phyloP scores from a whole-genome alignment of 1,140 invertebrate genomes.

The Aphidius gifuensis region DNA sequence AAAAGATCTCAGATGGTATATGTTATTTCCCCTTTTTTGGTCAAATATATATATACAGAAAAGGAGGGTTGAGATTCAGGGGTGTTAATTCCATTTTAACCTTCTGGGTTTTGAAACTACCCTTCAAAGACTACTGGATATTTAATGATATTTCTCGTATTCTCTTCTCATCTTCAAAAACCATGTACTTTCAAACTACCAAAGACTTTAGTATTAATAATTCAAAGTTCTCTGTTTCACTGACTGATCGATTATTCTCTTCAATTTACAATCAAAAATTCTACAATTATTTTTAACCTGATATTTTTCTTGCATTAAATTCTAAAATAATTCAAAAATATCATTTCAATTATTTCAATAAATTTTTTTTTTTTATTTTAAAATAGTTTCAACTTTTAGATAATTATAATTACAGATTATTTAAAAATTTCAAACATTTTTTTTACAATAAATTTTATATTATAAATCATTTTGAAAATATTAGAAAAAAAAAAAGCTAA shows the following conservation, averaged over 20 bases:
- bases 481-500: too few relatives aligned
- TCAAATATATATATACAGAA: neutral
- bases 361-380: too few relatives aligned
- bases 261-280: too few relatives aligned
- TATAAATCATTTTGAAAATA: too few relatives aligned
- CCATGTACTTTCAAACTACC: slow-evolving; percentile 24
- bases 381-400: too few relatives aligned
- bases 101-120: slow-evolving; percentile 41
- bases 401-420: too few relatives aligned
- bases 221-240: slow-evolving; percentile 31
- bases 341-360: too few relatives aligned
- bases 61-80: slow-evolving; percentile 18
- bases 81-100: slow-evolving; percentile 53
- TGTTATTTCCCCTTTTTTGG: slow-evolving; percentile 8
- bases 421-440: too few relatives aligned
- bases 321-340: too few relatives aligned
- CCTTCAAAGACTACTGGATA: slow-evolving; percentile 50
- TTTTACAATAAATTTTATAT: too few relatives aligned
- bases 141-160: slow-evolving; percentile 41
- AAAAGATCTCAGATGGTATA: neutral
- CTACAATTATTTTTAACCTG: too few relatives aligned
- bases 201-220: slow-evolving; percentile 46
- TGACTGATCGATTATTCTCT: slow-evolving; percentile 36
- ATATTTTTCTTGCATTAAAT: too few relatives aligned
- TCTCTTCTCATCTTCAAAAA: slow-evolving; percentile 4